Base-by-base conservation (phyloP, 2,888 invertebrate species). In the Cantharis lateralis region DNA sequence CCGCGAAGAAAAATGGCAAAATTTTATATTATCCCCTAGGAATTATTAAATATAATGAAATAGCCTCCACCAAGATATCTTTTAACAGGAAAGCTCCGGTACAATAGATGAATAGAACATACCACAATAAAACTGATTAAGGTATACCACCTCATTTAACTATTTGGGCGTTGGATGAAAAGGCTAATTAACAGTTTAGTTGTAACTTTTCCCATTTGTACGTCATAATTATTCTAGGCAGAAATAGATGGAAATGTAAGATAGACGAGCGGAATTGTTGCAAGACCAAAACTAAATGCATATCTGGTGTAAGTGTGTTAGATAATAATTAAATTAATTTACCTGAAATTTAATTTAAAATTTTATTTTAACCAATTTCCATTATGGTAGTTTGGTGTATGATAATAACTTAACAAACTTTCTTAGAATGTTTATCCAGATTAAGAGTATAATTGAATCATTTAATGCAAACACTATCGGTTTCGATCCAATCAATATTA, bases 121-220 rank as follows among this genome's bases (percentile, higher is more conserved):
- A 74, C n/a, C 70, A 71, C 74, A 74, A 74, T 74, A 70, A 74
- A 74, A 64, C 74, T 70, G 28, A 20, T 71, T 32, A 32, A 32
- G 32, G 32, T 32, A 32, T 32, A 13, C 32, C 32, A 70, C 71
- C 71, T 64, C 63, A 68, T 63, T 28, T 70, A 66, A 74, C 70
- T 71, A 70, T 66, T 74, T 74, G 15, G 69, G 20, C 28, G 64
- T 68, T 64, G 70, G 15, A 20, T 70, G 74, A 70, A 74, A 64
- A 75, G 75, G 61, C 68, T 62, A 68, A 20, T 62, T 63, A 70
- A 68, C 68, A 75, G 71, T 71, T 68, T 75, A 71, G 20, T 68
- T 76, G 48, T 72, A 80, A 79, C 78, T 80, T 79, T 71, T 71
- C 79, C 72, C 80, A 76, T 80, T 80, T 79, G 70, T 75, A 79